Percentiles rank a stretch among this genome's conserved stretches.
Evolutionary conservation across 2,797 vertebrate genomes (phyloP).

Genomic region (Lithobates pipiens): DNA sequence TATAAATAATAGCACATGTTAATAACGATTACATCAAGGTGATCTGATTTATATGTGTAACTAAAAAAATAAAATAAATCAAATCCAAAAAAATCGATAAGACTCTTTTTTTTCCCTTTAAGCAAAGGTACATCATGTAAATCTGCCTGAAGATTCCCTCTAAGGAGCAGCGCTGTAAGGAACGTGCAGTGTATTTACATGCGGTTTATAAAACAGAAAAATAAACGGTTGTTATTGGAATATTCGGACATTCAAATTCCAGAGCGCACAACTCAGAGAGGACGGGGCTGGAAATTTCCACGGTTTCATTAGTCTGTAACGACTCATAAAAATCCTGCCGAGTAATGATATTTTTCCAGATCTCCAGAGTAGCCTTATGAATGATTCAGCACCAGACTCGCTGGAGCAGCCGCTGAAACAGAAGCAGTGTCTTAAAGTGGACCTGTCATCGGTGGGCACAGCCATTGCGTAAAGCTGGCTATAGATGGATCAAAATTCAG

Average conservation of each 20-base stretch:
- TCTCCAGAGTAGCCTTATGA: background rate
- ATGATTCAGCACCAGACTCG: background rate
- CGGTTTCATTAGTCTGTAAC: background rate
- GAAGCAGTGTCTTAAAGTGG: background rate
- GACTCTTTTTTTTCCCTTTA: too few species aligned
- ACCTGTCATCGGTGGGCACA: background rate
- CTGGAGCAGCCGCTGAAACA: background rate
- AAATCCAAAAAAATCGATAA: too few species aligned
- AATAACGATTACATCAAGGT: too few species aligned
- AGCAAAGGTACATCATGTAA: too few species aligned
- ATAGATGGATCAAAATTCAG: too few species aligned
- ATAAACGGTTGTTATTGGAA: background rate
- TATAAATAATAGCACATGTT: too few species aligned
- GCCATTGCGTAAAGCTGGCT: background rate
- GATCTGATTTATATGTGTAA: too few species aligned
- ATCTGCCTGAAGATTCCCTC: too few species aligned
- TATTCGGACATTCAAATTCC: background rate
- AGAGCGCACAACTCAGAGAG: background rate
- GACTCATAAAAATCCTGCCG: constrained; percentile 1
- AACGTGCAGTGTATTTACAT: background rate
- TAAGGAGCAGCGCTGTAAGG: background rate
- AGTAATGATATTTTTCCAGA: constrained; percentile 2
- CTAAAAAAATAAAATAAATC: too few species aligned
- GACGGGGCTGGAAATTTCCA: background rate
- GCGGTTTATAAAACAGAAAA: background rate